These are phyloP conservation scores for Eretmocerus hayati DNA, from an alignment of 2,888 invertebrate genomes.

Conservation along the genomic window DNA sequence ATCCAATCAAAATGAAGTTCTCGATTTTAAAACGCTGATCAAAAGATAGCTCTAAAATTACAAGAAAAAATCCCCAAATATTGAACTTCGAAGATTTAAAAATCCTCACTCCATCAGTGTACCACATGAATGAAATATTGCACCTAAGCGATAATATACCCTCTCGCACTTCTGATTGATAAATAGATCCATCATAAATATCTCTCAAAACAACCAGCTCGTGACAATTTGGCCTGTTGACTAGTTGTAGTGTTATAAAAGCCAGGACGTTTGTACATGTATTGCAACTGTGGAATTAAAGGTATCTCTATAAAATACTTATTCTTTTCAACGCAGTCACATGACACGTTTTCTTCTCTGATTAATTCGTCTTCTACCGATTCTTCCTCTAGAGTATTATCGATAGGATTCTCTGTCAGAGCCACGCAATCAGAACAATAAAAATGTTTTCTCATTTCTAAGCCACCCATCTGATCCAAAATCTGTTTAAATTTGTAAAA, in stretches of 20 bases:
- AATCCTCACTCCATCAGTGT: too few relatives aligned
- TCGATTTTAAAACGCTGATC: slow-evolving; percentile 17
- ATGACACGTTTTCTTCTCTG: not conserved
- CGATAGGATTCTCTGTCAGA: not conserved
- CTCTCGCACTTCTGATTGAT: too few relatives aligned
- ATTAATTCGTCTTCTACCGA: not conserved
- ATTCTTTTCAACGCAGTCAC: not conserved
- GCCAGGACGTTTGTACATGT: not conserved
- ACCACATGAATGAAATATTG: too few relatives aligned
- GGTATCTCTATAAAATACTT: slow-evolving; percentile 7
- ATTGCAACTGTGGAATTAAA: slow-evolving; percentile 1
- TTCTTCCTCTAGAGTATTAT: not conserved
- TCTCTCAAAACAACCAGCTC: too few relatives aligned
- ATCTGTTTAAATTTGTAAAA: not conserved
- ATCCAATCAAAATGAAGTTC: slow-evolving; percentile 16
- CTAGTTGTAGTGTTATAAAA: slow-evolving; percentile 1
- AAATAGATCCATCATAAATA: too few relatives aligned
- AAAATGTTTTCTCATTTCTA: not conserved
- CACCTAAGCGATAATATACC: too few relatives aligned
- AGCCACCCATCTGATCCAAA: not conserved
- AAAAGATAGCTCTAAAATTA: too few relatives aligned
- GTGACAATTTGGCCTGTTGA: too few relatives aligned
- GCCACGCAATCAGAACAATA: not conserved
- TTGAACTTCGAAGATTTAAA: too few relatives aligned
- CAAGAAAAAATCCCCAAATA: too few relatives aligned